phyloP scores from a whole-genome alignment of 2,113 vertebrate species.

The Psephotus haematonotus region DNA sequence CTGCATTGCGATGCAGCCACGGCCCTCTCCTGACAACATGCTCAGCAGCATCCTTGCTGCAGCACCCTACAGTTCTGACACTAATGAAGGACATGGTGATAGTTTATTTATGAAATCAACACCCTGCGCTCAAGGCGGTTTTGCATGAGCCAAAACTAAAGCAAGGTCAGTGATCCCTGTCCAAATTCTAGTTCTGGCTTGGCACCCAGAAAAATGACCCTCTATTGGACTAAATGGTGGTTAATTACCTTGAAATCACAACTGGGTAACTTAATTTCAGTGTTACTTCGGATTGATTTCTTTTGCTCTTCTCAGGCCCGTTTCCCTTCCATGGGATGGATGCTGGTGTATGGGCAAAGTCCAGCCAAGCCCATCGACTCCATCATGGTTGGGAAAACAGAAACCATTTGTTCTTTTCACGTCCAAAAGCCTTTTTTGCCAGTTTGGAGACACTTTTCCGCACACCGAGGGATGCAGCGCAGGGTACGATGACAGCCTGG shows the following conservation, averaged over 20 bases:
- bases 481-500: not conserved
- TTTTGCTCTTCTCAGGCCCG: rapidly evolving
- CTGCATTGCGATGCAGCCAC: not conserved
- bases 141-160: not conserved
- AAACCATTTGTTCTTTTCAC: not conserved
- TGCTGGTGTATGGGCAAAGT: not conserved
- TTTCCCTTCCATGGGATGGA: not conserved
- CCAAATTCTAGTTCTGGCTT: not conserved
- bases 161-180: rapidly evolving
- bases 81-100: not conserved
- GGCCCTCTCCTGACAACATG: not conserved
- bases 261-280: not conserved
- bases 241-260: not conserved
- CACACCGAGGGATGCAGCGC: rapidly evolving
- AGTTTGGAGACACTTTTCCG: not conserved
- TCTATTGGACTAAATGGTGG: rapidly evolving
- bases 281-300: rapidly evolving
- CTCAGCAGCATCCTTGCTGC: not conserved
- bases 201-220: not conserved
- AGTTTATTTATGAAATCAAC: not conserved
- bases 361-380: rapidly evolving
- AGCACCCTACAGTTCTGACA: not conserved
- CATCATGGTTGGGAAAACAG: not conserved
- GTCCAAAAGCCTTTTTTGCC: not conserved
- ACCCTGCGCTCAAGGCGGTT: not conserved